These are phyloP conservation scores for Sialis lutaria DNA, from an alignment of 2,888 invertebrate species.

Conservation along the genomic window DNA sequence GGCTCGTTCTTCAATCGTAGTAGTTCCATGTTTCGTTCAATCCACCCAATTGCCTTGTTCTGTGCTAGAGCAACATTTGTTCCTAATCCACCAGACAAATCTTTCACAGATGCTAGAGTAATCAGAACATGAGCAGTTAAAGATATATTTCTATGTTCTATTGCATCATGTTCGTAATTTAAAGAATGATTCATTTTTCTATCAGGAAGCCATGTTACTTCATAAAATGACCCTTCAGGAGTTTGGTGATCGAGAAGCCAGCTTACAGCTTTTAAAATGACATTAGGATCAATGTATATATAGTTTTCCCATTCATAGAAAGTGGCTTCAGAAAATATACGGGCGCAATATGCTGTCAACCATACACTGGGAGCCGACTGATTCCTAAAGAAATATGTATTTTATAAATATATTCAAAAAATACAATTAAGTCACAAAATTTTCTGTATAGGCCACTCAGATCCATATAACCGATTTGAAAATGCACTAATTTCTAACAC, in stretches of 20 bases:
- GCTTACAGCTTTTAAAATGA: slow-evolving; percentile 67
- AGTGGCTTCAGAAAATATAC: slow-evolving; percentile 78
- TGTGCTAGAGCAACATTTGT: slow-evolving; percentile 61
- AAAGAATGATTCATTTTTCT: slow-evolving; percentile 69
- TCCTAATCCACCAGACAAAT: slow-evolving; percentile 52
- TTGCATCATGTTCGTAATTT: slow-evolving; percentile 31
- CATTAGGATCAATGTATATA: slow-evolving; percentile 79
- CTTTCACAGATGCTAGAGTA: slow-evolving; percentile 67
- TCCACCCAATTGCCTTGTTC: slow-evolving; percentile 56
- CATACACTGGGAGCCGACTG: slow-evolving; percentile 77
- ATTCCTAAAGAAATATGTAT: slow-evolving; percentile 34
- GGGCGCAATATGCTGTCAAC: slow-evolving; percentile 82
- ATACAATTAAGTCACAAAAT: too few relatives aligned
- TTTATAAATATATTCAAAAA: not conserved
- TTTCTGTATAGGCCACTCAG: too few relatives aligned
- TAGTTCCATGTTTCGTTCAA: slow-evolving; percentile 66
- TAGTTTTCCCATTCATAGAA: slow-evolving; percentile 97
- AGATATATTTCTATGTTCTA: slow-evolving; percentile 62
- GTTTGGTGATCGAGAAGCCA: slow-evolving; percentile 80
- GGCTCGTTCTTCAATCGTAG: slow-evolving; percentile 54
- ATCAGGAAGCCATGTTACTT: slow-evolving; percentile 73
- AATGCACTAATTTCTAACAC: too few relatives aligned
- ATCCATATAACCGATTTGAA: too few relatives aligned
- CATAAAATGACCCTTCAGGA: slow-evolving; percentile 75
- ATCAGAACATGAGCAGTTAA: slow-evolving; percentile 88